Evolutionary conservation across 2,888 invertebrate species (phyloP), one percentile per base, ranked within the genome.

Genomic region (Lapara coniferarum): DNA sequence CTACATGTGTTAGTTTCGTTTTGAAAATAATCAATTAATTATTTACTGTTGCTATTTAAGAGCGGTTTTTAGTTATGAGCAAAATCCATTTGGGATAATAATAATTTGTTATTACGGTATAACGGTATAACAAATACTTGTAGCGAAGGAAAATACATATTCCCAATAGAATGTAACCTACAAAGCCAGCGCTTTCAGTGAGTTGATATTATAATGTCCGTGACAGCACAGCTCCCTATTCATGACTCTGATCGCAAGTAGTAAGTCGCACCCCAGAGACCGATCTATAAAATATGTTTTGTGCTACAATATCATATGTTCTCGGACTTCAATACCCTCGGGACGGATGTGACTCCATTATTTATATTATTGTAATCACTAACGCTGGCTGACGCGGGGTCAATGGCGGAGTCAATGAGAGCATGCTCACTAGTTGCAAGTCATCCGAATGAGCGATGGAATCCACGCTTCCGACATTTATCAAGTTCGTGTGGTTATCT

Each of bases 321-420:
- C 83, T 84, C 77, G 75, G 75, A 81, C 77, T 77, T 80, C 78
- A 84, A 86, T 86, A 77, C 88, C 85, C 86, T 79, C 78, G 89
- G 89, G 90, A 90, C 85, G 87, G 86, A 86, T 87, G 88, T 87
- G 81, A 85, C 81, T 85, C 84, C 84, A 86, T 90, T 89, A 91
- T 90, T 90, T 89, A 87, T 88, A 88, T 89, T 90, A 88, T 90
- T 89, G 88, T 87, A 89, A 90, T 89, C 85, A 76, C 81, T 83
- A 80, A 81, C 78, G 82, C 79, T 80, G 83, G 81, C 78, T 85
- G 86, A 84, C 83, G 85, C 83, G 87, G 85, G 92, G 92, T 92
- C 92, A 92, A 89, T 89, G 81, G 88, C 81, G 91, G 87, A 91
- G 92, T 93, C 92, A 91, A 91, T 91, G 90, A 92, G 91, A 91